Evolutionary conservation across 2,888 invertebrate genomes (phyloP).

Genomic region (Trissolcus brochymenae): DNA sequence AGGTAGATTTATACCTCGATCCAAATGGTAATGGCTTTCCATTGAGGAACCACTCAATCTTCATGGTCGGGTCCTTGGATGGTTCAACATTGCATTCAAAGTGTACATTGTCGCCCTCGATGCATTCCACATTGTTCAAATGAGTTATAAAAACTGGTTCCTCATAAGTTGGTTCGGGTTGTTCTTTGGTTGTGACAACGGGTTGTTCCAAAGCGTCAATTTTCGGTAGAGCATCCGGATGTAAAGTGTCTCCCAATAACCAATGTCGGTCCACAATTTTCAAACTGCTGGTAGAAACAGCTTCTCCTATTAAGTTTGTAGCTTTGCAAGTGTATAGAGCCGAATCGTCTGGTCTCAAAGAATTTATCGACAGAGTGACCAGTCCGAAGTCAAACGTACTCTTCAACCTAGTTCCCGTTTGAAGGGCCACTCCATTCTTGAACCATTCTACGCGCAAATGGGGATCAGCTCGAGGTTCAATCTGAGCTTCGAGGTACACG

Average conservation of each 20-base stretch:
- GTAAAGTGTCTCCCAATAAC: conserved; percentile 90
- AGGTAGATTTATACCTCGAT: conserved; percentile 92
- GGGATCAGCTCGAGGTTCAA: conserved; percentile 93
- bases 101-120: conserved; percentile 91
- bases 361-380: conserved; percentile 93
- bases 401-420: conserved; percentile 91
- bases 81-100: conserved; percentile 96
- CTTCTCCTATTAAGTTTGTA: conserved; percentile 94
- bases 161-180: conserved; percentile 88
- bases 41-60: conserved; percentile 96
- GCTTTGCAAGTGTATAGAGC: conserved; percentile 97
- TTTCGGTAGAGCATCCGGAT: conserved; percentile 91
- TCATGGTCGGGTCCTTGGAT: conserved; percentile 92
- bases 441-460: conserved; percentile 94
- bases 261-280: conserved; percentile 93
- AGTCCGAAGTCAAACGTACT: conserved; percentile 98
- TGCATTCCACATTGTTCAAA: conserved; percentile 91
- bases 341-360: conserved; percentile 91
- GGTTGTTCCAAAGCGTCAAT: conserved; percentile 92
- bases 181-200: conserved; percentile 81
- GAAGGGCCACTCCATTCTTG: conserved; percentile 91
- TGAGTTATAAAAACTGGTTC: conserved; percentile 93
- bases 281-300: conserved; percentile 92
- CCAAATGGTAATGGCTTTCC: conserved; percentile 92
- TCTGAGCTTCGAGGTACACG: conserved; percentile 91